Percentiles rank a stretch among this genome's conserved stretches.
phyloP scores from a whole-genome alignment of 2,113 vertebrate species.

The Dipodomys stephensi region DNA sequence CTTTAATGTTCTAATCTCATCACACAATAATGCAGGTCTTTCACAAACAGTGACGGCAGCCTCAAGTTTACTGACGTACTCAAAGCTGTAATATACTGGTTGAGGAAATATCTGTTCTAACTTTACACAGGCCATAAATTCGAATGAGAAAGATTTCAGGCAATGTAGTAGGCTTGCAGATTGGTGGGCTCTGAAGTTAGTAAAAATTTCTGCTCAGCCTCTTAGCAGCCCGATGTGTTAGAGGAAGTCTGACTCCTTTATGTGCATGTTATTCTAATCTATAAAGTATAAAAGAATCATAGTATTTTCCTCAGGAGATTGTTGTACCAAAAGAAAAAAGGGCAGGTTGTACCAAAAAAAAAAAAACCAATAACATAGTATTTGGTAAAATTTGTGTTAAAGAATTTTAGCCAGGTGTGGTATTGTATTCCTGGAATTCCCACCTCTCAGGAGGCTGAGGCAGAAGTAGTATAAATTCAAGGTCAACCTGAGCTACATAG shows the following conservation, averaged over 20 bases:
- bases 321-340: neutral
- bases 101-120: constrained; percentile 6
- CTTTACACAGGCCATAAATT: constrained; percentile 37
- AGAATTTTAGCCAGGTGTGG: too few relatives aligned
- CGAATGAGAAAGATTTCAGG: constrained; percentile 46
- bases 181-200: neutral
- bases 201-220: constrained; percentile 31
- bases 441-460: too few relatives aligned
- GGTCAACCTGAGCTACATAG: too few relatives aligned
- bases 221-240: constrained; percentile 25
- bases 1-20: neutral
- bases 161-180: neutral
- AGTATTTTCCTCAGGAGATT: neutral
- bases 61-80: constrained; percentile 13
- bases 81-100: neutral
- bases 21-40: neutral
- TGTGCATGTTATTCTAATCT: neutral
- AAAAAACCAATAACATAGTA: neutral
- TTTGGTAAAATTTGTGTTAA: constrained; percentile 4
- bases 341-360: neutral
- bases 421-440: too few relatives aligned
- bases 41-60: neutral
- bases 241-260: neutral
- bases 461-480: too few relatives aligned
- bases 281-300: neutral